Base-by-base conservation (phyloP, 2,888 invertebrate species). In the Adelphocoris suturalis region DNA sequence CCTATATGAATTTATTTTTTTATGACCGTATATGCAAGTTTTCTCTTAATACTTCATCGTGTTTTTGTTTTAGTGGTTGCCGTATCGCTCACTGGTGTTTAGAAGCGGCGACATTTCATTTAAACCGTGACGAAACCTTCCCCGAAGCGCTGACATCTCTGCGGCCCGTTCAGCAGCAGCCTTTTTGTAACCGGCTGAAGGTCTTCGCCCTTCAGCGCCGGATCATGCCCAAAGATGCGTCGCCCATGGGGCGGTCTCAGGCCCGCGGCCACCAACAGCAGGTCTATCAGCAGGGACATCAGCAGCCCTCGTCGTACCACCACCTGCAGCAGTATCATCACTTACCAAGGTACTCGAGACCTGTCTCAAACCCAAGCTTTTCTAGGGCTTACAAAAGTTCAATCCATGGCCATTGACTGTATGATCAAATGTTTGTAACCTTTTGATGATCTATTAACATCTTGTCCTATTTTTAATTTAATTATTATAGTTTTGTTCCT, bases 241-340 rank as follows among this genome's bases (percentile, higher is more conserved):
- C 47, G 3, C 82, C 82, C 14, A 52, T 27, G 82, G 48, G 47
- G 19, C 82, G 46, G 3, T 27, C 82, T 13, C n/a, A 19, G 52
- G 5, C 82, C 52, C 48, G 47, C 14, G 82, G 48, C 0, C 47
- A 46, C 23, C 82, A 52, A n/a, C 52, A 46, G 47, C 82, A 47
- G 23, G 46, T 82, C 52, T 52, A 27, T 19, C 23, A n/a, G 14
- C 82, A 82, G 27, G 11, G 47, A 0, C 46, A 46, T 23, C 82
- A 82, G 27, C 82, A 47, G 48, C 81, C 81, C 16, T n/a, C 82
- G 52, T 48, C 82, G n/a, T 82, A 82, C 48, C 82, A 82, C 27
- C 82, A 82, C 13, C 16, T 82, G 23, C 82, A 82, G 82, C 82
- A 82, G 14, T 82, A 52, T 52, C 82, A 68, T 23, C 68, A 68